Evolutionary conservation across 2,888 invertebrate genomes (phyloP).

Genomic region (Ectropis crepuscularia): DNA sequence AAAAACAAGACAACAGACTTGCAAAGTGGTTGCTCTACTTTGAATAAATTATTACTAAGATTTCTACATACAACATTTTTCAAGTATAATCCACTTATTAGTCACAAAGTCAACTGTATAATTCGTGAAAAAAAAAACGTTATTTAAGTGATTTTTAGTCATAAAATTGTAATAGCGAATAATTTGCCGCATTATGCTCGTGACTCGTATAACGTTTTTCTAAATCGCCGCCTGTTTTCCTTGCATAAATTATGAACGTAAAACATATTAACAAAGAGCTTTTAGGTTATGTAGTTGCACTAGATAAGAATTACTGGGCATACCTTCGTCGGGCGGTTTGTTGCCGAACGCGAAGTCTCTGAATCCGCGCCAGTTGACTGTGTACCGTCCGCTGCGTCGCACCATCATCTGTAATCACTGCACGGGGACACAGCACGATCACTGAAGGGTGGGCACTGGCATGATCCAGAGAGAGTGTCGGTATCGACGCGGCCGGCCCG

Average conservation of each 20-base stretch:
- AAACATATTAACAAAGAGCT: constrained; percentile 37
- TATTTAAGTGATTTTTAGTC: constrained; percentile 4
- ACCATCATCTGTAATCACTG: constrained; percentile 72
- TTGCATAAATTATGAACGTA: constrained; percentile 2
- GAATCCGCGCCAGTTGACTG: constrained; percentile 82
- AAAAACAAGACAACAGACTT: constrained; percentile 18
- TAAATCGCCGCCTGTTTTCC: constrained; percentile 1
- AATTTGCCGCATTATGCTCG: constrained; percentile 12
- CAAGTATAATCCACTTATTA: too few species aligned
- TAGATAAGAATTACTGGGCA: constrained; percentile 49
- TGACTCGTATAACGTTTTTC: constrained; percentile 1
- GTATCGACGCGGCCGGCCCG: constrained; percentile 65
- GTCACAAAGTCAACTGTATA: neutral
- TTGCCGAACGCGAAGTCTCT: constrained; percentile 76
- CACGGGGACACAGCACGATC: constrained; percentile 45
- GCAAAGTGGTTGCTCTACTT: constrained; percentile 9
- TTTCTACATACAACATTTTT: neutral
- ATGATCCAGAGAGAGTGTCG: constrained; percentile 56
- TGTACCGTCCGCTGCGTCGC: constrained; percentile 81
- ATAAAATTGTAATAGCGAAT: neutral
- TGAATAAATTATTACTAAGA: too few species aligned
- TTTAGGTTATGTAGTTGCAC: constrained; percentile 60
- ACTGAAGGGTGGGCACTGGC: constrained; percentile 52
- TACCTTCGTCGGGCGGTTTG: constrained; percentile 81
- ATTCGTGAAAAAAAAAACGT: neutral